Evolutionary conservation across 2,888 invertebrate species (phyloP).

Genomic region (Tiliacea aurago): DNA sequence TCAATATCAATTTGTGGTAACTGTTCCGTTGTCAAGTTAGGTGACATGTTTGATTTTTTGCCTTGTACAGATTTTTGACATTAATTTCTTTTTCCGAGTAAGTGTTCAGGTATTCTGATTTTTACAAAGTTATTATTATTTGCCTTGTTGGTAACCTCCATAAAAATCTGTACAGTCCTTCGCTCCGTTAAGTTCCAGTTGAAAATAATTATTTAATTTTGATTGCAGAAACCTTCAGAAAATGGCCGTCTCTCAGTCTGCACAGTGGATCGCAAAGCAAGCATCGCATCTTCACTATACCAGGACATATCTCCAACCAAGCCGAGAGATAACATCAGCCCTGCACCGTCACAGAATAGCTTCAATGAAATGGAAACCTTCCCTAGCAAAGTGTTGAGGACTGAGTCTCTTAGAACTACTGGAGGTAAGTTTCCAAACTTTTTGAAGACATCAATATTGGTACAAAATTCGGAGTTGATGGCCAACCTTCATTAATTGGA

Average conservation of each 20-base stretch:
- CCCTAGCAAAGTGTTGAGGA: constrained; percentile 75
- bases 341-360: constrained; percentile 85
- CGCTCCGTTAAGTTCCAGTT: not conserved
- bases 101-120: not conserved
- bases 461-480: not conserved
- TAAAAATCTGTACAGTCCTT: not conserved
- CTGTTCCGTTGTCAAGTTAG: not conserved
- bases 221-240: constrained; percentile 83
- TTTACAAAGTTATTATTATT: not conserved
- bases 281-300: constrained; percentile 86
- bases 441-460: no score
- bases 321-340: constrained; percentile 82
- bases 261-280: constrained; percentile 86
- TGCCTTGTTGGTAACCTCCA: no score
- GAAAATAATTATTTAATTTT: not conserved
- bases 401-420: constrained; percentile 81
- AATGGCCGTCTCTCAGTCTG: constrained; percentile 87
- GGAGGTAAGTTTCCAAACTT: constrained; percentile 49
- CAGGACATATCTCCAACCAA: constrained; percentile 86
- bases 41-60: not conserved
- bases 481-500: not conserved
- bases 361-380: constrained; percentile 78
- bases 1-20: constrained; percentile 16
- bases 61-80: not conserved
- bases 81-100: not conserved